These are phyloP conservation scores for Gobius niger DNA, from an alignment of 2,113 vertebrate species.

Conservation along the genomic window DNA sequence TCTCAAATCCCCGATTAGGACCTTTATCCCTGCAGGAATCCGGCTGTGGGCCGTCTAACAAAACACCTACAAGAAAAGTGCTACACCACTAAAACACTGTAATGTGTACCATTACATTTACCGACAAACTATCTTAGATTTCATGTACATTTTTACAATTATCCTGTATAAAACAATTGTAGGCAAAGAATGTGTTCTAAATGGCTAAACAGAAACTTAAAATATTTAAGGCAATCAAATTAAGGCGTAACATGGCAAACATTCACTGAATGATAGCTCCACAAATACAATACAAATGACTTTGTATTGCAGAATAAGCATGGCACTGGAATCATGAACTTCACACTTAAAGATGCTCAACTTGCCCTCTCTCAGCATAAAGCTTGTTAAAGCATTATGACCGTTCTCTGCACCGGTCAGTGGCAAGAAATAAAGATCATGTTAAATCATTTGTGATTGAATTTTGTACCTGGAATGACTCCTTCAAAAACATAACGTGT, in stretches of 20 bases:
- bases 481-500: slow-evolving; percentile 18
- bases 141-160: slow-evolving; percentile 11
- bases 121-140: slow-evolving; percentile 12
- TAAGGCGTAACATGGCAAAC: slow-evolving; percentile 46
- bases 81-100: slow-evolving; percentile 42
- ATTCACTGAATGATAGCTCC: slow-evolving; percentile 33
- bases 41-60: slow-evolving; percentile 38
- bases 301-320: slow-evolving; percentile 52
- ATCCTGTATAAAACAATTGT: slow-evolving; percentile 16
- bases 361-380: neutral
- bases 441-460: slow-evolving; percentile 3
- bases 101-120: slow-evolving; percentile 41
- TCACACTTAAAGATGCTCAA: neutral
- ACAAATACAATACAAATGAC: slow-evolving; percentile 28
- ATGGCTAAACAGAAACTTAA: slow-evolving; percentile 14
- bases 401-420: neutral
- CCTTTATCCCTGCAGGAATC: slow-evolving; percentile 62
- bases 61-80: slow-evolving; percentile 55
- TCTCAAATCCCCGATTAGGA: slow-evolving; percentile 62
- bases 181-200: slow-evolving; percentile 19
- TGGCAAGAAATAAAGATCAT: too few relatives aligned
- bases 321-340: slow-evolving; percentile 22
- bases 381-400: neutral
- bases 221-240: slow-evolving; percentile 55
- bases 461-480: slow-evolving; percentile 48